phyloP scores from a whole-genome alignment of 2,888 invertebrate species.

The Diaphora mendica region DNA sequence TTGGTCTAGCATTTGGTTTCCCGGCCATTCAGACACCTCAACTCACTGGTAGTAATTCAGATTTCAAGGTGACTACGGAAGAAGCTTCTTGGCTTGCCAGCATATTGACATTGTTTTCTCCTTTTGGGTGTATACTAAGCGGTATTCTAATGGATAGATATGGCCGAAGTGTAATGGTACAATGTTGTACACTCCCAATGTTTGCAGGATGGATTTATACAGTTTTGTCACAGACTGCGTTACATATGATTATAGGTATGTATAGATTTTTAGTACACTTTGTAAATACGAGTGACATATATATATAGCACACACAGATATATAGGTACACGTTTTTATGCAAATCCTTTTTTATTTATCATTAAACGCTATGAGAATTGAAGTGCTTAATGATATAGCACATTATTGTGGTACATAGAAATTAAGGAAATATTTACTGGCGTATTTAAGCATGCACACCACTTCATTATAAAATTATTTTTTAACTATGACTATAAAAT shows the following conservation, averaged over 20 bases:
- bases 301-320: too few species aligned
- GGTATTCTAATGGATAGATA: conserved; percentile 88
- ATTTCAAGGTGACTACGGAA: conserved; percentile 70
- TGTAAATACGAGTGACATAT: neutral
- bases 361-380: neutral
- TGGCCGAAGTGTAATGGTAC: conserved; percentile 86
- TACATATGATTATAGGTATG: conserved; percentile 85
- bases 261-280: neutral
- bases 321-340: neutral
- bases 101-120: conserved; percentile 84
- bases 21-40: conserved; percentile 87
- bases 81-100: conserved; percentile 89
- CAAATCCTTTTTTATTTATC: neutral
- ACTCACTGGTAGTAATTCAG: conserved; percentile 69
- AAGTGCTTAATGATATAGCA: neutral
- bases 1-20: conserved; percentile 88
- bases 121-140: conserved; percentile 88
- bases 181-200: conserved; percentile 87
- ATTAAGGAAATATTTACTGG: too few species aligned
- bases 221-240: conserved; percentile 76
- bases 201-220: conserved; percentile 88
- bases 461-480: too few species aligned
- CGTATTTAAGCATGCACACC: too few species aligned
- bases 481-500: too few species aligned
- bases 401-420: neutral